Evolutionary conservation across 2,113 vertebrate species (phyloP), one percentile per base, ranked within the genome.

Genomic region (Rhynchomys soricoides): DNA sequence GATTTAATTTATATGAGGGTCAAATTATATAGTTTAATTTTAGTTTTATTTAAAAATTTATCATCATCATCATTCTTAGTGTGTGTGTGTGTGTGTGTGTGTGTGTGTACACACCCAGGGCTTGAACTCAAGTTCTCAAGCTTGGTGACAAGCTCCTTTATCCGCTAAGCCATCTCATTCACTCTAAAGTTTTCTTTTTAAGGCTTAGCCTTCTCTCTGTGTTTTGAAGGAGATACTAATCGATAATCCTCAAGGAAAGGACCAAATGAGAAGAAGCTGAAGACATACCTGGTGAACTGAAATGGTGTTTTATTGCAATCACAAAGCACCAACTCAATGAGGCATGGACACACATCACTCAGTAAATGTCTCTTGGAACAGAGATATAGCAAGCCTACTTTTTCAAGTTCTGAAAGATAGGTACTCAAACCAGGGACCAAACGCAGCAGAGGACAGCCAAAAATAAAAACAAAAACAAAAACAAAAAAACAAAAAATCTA

Each of bases 361-460:
- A 98, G 98, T 96, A 96, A 97, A 95, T 97, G 97, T 98, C 98
- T 98, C 98, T 98, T 98, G 98, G 97, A 98, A 98, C 98, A 98
- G 98, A 98, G 98, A 98, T 98, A 93, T 97, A 96, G 97, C 62
- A 71, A 98, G 96, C 98, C 95, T 98, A 95, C 85, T 96, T 98
- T 97, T 98, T 98, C 97, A 98, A 94, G 89, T 98, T 98, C 90
- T 97, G 97, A 92, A 98, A 98, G 98, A 98, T 97, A 98, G 96
- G 77, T 97, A 97, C 95, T 97, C 92, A 96, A 98, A 98, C 90
- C 5, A 57, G 96, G 94, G 97, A 95, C 93, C 85, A 97, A 98
- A 92, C 96, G 97, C 98, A 98, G 85, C 95, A 97, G 95, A 48
- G 97, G 97, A 97, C 74, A 91, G 96, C 97, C 97, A 81, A 91